A percentile compares a stretch with the other conserved stretches of the same genome.
These are phyloP conservation scores for Furcifer pardalis DNA, from an alignment of 2,797 vertebrate genomes.

Conservation along the genomic window DNA sequence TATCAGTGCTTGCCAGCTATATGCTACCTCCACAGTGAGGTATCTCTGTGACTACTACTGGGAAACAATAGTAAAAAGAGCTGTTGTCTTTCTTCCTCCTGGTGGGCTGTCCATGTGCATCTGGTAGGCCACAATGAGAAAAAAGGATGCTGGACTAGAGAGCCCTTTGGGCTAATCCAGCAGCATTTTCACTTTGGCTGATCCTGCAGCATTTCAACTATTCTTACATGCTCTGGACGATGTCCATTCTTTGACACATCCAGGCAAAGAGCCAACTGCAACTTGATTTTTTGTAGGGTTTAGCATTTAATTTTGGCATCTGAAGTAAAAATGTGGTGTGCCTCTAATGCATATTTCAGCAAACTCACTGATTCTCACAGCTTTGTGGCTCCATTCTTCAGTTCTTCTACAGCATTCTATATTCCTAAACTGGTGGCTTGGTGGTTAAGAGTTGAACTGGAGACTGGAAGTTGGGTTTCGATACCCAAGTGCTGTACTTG, in stretches of 20 bases:
- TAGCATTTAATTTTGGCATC: slow-evolving; percentile 59
- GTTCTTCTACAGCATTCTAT: background rate
- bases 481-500: too few species aligned
- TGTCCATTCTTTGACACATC: slow-evolving; percentile 49
- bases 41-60: background rate
- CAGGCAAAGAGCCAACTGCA: slow-evolving; percentile 54
- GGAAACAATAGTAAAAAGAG: too few species aligned
- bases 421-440: background rate
- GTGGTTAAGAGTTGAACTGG: too few species aligned
- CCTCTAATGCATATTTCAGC: slow-evolving; percentile 57
- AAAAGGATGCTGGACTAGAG: background rate
- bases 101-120: background rate
- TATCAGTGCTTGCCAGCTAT: background rate
- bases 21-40: too few species aligned
- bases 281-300: slow-evolving; percentile 50
- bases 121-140: background rate
- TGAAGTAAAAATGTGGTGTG: slow-evolving; percentile 29
- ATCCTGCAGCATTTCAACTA: background rate
- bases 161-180: background rate
- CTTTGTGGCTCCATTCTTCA: background rate
- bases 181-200: background rate
- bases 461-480: too few species aligned
- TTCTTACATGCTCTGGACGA: slow-evolving; percentile 24
- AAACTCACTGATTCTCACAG: background rate
- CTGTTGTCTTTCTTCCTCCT: too few species aligned